Evolutionary conservation across 2,888 invertebrate genomes (phyloP), one percentile per base, ranked within the genome.

Genomic region (Tiphia femorata): DNA sequence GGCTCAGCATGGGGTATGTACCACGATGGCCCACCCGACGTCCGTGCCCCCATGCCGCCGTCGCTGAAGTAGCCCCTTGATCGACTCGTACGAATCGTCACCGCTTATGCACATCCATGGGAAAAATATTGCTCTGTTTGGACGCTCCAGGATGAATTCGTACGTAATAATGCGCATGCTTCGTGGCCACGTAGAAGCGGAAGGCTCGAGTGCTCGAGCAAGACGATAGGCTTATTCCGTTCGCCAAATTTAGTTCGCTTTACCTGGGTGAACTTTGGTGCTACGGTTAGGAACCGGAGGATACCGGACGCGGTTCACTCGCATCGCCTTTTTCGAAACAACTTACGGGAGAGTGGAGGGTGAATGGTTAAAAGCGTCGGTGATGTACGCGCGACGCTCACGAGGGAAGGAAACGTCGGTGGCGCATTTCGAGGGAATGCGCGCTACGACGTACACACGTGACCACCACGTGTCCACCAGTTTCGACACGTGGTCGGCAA

Each of bases 61-160:
- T 76, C 75, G 72, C 63, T 75, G 71, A 75, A 78, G 75, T 75
- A 76, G 71, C 64, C 68, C 72, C 68, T n/a, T n/a, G n/a, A n/a
- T n/a, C n/a, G n/a, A n/a, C 62, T 61, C 58, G 56, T 68, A 64
- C 58, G 56, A 75, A 72, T 68, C 72, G n/a, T n/a, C n/a, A n/a
- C n/a, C n/a, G 75, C 72, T 75, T 76, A 76, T 76, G 72, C 74
- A 78, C 77, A 77, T 77, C 78, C 80, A 81, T 81, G 81, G 81
- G 81, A 81, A 81, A 76, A 76, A 81, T 78, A 78, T 79, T 76
- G 71, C 76, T 80, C 77, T 79, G 79, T 80, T 79, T 76, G 70
- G 65, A 68, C 58, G 70, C 62, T 59, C 57, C 29, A 67, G 57
- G 58, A 70, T 51, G 40, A 58, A 60, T 58, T 67, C 67, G 58